Conservation (phyloP, 2,888 invertebrate species). For the Syritta pipiens region DNA sequence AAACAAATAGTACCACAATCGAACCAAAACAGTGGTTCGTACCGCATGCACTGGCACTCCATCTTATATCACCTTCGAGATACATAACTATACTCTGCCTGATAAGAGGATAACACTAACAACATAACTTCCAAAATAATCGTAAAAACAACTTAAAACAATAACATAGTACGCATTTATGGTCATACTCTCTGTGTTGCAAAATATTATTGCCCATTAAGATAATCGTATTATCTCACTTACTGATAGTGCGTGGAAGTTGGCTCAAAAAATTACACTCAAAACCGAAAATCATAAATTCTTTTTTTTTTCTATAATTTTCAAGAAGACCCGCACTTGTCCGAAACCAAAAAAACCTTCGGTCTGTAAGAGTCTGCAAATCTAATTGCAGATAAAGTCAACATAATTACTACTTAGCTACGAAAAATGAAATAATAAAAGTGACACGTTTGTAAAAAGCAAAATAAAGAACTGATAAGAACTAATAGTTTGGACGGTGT, state of each 20-base stretch:
- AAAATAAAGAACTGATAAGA: constrained; percentile 42
- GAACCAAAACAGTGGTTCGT: too few species aligned
- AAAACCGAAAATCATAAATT: background rate
- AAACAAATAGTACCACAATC: too few species aligned
- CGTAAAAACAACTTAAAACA: background rate
- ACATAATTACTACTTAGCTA: constrained; percentile 45
- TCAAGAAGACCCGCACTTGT: background rate
- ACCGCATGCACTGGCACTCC: too few species aligned
- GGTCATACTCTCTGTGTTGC: constrained; percentile 15
- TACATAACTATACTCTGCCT: too few species aligned
- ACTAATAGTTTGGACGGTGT: too few species aligned
- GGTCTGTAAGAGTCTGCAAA: too few species aligned
- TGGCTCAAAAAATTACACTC: background rate
- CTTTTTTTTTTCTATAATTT: background rate
- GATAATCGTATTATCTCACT: constrained; percentile 42
- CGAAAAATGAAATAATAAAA: constrained; percentile 42
- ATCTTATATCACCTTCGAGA: too few species aligned
- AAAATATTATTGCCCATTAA: constrained; percentile 41
- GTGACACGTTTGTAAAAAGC: constrained; percentile 31
- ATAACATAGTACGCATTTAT: constrained; percentile 9
- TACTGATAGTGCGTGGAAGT: constrained; percentile 29
- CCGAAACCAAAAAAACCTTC: too few species aligned
- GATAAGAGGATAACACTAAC: too few species aligned
- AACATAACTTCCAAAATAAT: background rate
- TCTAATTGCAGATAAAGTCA: constrained; percentile 43